phyloP scores from a whole-genome alignment of 2,888 invertebrate species.

The Megamerina dolium region DNA sequence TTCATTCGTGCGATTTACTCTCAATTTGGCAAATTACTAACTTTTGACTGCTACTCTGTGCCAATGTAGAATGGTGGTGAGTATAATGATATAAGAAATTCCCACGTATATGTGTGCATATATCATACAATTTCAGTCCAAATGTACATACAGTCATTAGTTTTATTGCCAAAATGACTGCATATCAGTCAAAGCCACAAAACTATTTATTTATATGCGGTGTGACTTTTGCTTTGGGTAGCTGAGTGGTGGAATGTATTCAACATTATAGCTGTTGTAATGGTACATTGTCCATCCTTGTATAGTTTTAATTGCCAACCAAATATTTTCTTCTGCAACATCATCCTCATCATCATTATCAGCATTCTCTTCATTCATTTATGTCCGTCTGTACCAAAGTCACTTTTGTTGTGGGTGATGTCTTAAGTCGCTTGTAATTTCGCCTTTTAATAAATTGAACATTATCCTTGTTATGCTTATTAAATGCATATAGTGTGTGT shows the following conservation, averaged over 20 bases:
- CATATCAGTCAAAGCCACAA: slow-evolving; percentile 43
- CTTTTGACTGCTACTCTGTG: background rate
- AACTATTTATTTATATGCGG: slow-evolving; percentile 35
- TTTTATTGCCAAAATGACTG: slow-evolving; percentile 42
- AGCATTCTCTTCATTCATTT: background rate
- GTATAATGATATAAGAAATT: background rate
- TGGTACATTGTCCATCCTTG: background rate
- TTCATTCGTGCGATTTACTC: slow-evolving; percentile 25
- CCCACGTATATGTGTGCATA: slow-evolving; percentile 2
- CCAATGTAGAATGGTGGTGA: background rate
- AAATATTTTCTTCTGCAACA: background rate
- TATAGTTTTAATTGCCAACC: background rate
- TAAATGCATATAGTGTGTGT: too few relatives aligned
- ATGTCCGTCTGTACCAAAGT: background rate
- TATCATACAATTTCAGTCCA: slow-evolving; percentile 5
- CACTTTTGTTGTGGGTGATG: background rate
- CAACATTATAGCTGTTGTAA: background rate
- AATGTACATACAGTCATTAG: slow-evolving; percentile 36
- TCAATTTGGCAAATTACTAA: slow-evolving; percentile 38
- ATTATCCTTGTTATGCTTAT: slow-evolving; percentile 21
- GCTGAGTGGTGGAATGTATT: background rate
- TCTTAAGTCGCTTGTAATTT: slow-evolving; percentile 20
- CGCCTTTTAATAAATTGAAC: slow-evolving; percentile 28
- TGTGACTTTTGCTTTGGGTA: slow-evolving; percentile 21
- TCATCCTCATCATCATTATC: too few relatives aligned